Evolutionary conservation across 92 coral and sea anemone genomes (phyloP).

Genomic region (Meandrina meandrites): DNA sequence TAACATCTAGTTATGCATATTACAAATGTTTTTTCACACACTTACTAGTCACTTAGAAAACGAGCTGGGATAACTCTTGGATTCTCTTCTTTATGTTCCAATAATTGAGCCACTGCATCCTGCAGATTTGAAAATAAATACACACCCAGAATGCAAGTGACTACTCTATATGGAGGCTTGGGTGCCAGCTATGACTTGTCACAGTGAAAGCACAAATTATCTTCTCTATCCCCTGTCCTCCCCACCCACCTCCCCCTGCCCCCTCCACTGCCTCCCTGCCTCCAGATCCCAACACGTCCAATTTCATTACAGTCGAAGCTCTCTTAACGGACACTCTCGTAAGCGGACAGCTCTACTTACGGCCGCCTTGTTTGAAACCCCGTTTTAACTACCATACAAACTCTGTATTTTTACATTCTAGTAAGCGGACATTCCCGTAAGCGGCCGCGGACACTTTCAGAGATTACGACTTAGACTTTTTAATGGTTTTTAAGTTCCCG

Average conservation of each 20-base stretch:
- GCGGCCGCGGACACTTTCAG: too few relatives aligned
- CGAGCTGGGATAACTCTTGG: constrained; percentile 95
- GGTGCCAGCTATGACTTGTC: neutral
- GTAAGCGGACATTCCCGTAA: too few relatives aligned
- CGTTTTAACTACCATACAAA: too few relatives aligned
- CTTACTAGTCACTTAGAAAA: constrained; percentile 93
- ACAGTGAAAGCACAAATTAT: neutral
- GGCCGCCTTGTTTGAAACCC: too few relatives aligned
- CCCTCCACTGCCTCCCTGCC: neutral
- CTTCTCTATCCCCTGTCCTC: neutral
- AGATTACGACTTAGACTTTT: too few relatives aligned
- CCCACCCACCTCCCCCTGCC: neutral
- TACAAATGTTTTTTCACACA: neutral
- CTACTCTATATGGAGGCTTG: neutral
- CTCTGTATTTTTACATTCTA: too few relatives aligned
- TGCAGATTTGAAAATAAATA: neutral
- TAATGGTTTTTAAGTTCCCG: too few relatives aligned
- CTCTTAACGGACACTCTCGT: too few relatives aligned
- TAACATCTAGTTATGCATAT: too few relatives aligned
- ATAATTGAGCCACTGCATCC: constrained; percentile 93
- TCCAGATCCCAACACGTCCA: neutral
- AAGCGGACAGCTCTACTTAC: too few relatives aligned
- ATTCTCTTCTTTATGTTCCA: constrained; percentile 94
- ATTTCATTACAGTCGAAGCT: too few relatives aligned
- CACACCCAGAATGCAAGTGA: neutral